These are phyloP conservation scores for Dicranocentrus wangi DNA, from an alignment of 2,888 invertebrate genomes.

Conservation along the genomic window DNA sequence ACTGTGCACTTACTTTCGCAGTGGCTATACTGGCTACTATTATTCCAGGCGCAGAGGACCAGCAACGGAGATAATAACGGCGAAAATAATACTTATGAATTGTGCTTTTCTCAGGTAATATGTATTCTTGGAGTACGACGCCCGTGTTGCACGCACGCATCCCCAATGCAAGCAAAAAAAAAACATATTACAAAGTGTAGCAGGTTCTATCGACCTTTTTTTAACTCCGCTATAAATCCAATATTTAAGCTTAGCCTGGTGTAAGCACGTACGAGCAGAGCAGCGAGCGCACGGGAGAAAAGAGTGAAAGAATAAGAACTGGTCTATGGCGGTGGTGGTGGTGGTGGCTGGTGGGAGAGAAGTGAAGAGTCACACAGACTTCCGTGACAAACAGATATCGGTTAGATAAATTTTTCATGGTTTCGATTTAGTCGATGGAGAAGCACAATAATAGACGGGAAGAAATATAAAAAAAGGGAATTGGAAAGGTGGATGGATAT, in stretches of 20 bases:
- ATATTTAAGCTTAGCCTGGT: background rate
- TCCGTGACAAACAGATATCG: slow-evolving; percentile 72
- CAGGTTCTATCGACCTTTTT: background rate
- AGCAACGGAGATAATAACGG: slow-evolving; percentile 18
- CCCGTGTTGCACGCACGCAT: slow-evolving; percentile 16
- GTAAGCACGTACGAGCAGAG: slow-evolving; percentile 3
- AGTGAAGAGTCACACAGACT: slow-evolving; percentile 54
- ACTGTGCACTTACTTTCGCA: too few relatives aligned
- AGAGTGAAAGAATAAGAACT: slow-evolving; percentile 25
- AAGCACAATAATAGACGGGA: background rate
- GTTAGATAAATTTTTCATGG: slow-evolving; percentile 72
- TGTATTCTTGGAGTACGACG: too few relatives aligned
- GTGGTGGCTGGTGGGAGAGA: slow-evolving; percentile 9
- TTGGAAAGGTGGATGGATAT: background rate
- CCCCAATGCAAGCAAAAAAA: background rate
- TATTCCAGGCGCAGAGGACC: too few relatives aligned
- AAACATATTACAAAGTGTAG: background rate
- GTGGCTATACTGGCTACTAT: too few relatives aligned
- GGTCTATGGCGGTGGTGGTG: too few relatives aligned
- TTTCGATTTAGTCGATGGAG: slow-evolving; percentile 50
- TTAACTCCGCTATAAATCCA: background rate
- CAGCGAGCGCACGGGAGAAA: slow-evolving; percentile 15
- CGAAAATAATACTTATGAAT: slow-evolving; percentile 22
- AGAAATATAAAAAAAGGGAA: background rate
- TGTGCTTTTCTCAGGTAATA: slow-evolving; percentile 15